A percentile compares a stretch with the other conserved stretches of the same genome.
These are phyloP conservation scores for Gallirallus australis DNA, from an alignment of 2,797 vertebrate species.

Conservation along the genomic window DNA sequence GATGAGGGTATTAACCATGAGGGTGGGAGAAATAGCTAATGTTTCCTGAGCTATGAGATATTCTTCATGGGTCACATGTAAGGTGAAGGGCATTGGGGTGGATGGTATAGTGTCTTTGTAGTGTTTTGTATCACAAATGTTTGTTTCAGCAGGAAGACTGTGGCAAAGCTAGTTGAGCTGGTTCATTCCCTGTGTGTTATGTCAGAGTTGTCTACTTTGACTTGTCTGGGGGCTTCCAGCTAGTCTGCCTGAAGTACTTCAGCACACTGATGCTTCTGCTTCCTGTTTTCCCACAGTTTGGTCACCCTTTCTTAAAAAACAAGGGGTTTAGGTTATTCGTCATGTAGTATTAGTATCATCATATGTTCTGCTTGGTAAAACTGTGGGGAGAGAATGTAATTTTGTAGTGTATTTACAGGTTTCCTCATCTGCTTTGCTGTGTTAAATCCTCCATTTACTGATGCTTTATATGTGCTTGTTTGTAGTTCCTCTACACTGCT, in stretches of 20 bases:
- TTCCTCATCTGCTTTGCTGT: neutral
- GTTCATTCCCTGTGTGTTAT: fast-evolving
- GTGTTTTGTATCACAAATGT: fast-evolving
- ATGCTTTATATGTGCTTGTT: neutral
- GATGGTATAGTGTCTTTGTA: neutral
- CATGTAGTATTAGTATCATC: neutral
- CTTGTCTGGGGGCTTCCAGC: neutral
- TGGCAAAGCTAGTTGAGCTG: neutral
- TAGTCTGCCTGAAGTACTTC: neutral
- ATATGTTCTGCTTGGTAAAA: neutral
- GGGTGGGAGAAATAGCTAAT: neutral
- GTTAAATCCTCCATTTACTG: neutral
- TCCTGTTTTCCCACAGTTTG: neutral
- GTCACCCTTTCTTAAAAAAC: neutral
- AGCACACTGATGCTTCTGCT: neutral
- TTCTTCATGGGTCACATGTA: neutral
- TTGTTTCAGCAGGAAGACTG: neutral
- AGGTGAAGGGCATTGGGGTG: neutral
- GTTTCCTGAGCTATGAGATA: neutral
- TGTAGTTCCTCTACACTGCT: fast-evolving
- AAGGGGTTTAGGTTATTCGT: neutral
- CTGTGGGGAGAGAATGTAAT: neutral
- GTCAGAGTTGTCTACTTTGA: neutral
- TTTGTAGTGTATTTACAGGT: neutral
- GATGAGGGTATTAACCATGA: neutral